Conservation (phyloP, 2,113 vertebrate genomes). For the Macquaria australasica region DNA sequence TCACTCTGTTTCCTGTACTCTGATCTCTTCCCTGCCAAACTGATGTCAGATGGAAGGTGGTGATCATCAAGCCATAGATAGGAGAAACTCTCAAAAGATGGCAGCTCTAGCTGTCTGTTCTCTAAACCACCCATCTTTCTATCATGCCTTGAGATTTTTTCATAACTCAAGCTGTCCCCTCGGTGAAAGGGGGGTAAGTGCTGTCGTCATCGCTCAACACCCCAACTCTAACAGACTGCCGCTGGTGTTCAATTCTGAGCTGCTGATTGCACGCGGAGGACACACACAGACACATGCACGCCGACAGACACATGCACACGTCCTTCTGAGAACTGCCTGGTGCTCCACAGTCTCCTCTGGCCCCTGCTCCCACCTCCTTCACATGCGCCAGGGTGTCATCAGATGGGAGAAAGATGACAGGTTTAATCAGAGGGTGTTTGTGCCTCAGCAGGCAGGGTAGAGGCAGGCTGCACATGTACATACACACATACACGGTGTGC, state of each 20-base stretch:
- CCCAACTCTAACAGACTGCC: constrained; percentile 16
- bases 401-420: constrained; percentile 70
- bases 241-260: constrained; percentile 22
- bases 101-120: neutral
- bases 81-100: neutral
- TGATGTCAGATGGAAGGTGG: constrained; percentile 15
- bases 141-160: constrained; percentile 51
- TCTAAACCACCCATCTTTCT: constrained; percentile 17
- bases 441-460: constrained; percentile 51
- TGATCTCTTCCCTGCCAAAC: constrained; percentile 7
- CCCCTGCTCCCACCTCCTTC: constrained; percentile 41
- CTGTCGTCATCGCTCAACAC: constrained; percentile 15
- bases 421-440: constrained; percentile 77
- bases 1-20: neutral
- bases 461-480: constrained; percentile 39
- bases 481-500: constrained; percentile 13
- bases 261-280: constrained; percentile 49
- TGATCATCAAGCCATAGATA: neutral
- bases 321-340: constrained; percentile 35
- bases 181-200: constrained; percentile 26
- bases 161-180: constrained; percentile 52
- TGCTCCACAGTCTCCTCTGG: constrained; percentile 28
- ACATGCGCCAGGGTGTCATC: constrained; percentile 55
- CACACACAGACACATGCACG: neutral
- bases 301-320: neutral